A percentile compares a stretch with the other conserved stretches of the same genome.
These are phyloP conservation scores for Sarcoramphus papa DNA, from an alignment of 2,797 vertebrate species.

Conservation along the genomic window DNA sequence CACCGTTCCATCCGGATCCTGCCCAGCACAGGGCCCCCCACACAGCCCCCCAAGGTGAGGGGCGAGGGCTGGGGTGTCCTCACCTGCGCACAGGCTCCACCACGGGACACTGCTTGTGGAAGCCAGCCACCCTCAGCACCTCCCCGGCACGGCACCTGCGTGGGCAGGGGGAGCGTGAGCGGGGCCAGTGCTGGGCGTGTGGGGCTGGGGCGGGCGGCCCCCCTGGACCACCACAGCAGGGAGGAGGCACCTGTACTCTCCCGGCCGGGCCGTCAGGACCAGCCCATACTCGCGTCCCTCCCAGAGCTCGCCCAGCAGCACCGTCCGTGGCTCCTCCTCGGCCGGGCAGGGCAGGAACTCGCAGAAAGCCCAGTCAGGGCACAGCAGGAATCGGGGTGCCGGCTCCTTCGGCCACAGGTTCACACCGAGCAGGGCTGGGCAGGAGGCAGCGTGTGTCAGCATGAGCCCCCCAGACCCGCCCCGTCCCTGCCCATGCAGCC, in stretches of 20 bases:
- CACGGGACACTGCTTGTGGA: constrained; percentile 85
- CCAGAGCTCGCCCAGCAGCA: constrained; percentile 84
- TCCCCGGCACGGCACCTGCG: constrained; percentile 83
- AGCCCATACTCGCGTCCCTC: constrained; percentile 81
- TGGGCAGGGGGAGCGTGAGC: not conserved
- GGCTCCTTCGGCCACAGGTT: constrained; percentile 84
- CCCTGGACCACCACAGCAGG: not conserved
- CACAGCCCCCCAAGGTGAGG: rapidly evolving
- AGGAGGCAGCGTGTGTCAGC: not conserved
- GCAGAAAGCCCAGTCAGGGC: constrained; percentile 84
- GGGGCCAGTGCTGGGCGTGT: rapidly evolving
- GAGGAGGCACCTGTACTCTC: constrained; percentile 80
- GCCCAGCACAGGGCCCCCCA: rapidly evolving
- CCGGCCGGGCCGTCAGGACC: constrained; percentile 79
- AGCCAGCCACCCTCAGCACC: constrained; percentile 81
- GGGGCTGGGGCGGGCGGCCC: not conserved
- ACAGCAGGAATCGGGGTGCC: constrained; percentile 80
- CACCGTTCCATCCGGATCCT: not conserved
- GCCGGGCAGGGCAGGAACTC: constrained; percentile 83
- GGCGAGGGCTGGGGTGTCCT: not conserved
- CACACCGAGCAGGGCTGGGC: constrained; percentile 84
- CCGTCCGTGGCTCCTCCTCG: constrained; percentile 61
- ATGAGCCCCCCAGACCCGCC: not conserved
- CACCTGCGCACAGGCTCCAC: constrained; percentile 87
- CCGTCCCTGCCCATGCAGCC: not conserved